phyloP scores from a whole-genome alignment of 2,888 invertebrate genomes.

The Amiota minor region DNA sequence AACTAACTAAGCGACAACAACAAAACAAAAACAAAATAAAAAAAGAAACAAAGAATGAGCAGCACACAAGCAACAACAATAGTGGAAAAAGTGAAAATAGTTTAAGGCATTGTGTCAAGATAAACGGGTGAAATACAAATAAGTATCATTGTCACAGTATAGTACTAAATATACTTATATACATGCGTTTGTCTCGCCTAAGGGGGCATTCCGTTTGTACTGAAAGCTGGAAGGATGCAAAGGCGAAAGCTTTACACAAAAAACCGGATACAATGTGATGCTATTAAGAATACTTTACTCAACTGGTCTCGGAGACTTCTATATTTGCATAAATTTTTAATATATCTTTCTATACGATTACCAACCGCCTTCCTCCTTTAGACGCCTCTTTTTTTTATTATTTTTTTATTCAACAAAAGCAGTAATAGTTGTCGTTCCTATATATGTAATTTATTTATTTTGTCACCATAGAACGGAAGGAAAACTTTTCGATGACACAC shows the following conservation, averaged over 20 bases:
- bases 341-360: background rate
- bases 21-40: background rate
- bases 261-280: constrained; percentile 25
- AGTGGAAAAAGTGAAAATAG: constrained; percentile 14
- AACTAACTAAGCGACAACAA: constrained; percentile 35
- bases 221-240: no score
- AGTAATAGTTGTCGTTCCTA: background rate
- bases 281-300: constrained; percentile 30
- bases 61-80: constrained; percentile 13
- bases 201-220: no score
- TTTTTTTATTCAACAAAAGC: no score
- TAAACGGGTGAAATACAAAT: constrained; percentile 9
- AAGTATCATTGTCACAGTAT: no score
- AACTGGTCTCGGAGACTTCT: background rate
- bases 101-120: constrained; percentile 22
- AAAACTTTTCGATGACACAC: constrained; percentile 14
- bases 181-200: no score
- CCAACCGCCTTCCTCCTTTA: no score
- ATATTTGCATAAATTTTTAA: constrained; percentile 38
- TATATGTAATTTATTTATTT: constrained; percentile 26
- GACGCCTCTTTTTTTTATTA: no score
- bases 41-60: background rate
- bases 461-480: constrained; percentile 18
- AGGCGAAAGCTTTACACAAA: constrained; percentile 8
- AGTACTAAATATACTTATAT: no score